Evolutionary conservation across 2,113 vertebrate species (phyloP), one percentile per base, ranked within the genome.

Genomic region (Phalacrocorax pelagicus): DNA sequence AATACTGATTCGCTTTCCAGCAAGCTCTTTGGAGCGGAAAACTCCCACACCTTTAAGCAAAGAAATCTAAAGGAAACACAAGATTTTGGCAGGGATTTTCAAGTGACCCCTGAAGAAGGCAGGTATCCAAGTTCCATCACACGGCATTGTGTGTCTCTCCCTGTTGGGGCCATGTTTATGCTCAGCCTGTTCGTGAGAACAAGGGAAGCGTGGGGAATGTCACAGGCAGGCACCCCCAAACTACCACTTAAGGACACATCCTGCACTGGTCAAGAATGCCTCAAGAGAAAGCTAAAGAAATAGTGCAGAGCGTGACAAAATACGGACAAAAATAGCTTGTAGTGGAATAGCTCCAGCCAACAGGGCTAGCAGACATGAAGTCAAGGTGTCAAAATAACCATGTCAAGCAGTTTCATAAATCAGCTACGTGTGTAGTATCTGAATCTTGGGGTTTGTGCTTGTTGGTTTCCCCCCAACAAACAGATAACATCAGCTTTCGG

Each of bases 1-100:
- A 70, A 88, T 32, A 88, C 15, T 54, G 75, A 82, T 88, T 93
- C 18, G 8, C 74, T 93, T 96, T 93, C 91, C 96, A 97, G 93
- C 70, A 62, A 93, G 75, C 42, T 90, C 46, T 83, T 42, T 55
- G 22, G 59, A 93, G 63, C 13, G 51, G 92, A 97, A 94, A 93
- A 95, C 88, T 93, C 92, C 92, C 95, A 97, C 90, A 96, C 82
- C 92, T 95, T 93, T 81, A 83, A 90, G 90, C 54, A 92, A 66
- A 96, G 88, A 93, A 94, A 81, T 83, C 75, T 90, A 71, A 95
- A 95, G 71, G 82, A 96, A 96, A 94, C 46, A 94, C 66, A 80
- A 52, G 87, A 92, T 90, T 94, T 93, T 96, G 94, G 95, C 94
- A 95, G 58, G 66, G 66, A 69, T 94, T 94, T 85, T 82, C 78